phyloP scores from a whole-genome alignment of 2,888 invertebrate genomes.

The Latrodectus elegans region DNA sequence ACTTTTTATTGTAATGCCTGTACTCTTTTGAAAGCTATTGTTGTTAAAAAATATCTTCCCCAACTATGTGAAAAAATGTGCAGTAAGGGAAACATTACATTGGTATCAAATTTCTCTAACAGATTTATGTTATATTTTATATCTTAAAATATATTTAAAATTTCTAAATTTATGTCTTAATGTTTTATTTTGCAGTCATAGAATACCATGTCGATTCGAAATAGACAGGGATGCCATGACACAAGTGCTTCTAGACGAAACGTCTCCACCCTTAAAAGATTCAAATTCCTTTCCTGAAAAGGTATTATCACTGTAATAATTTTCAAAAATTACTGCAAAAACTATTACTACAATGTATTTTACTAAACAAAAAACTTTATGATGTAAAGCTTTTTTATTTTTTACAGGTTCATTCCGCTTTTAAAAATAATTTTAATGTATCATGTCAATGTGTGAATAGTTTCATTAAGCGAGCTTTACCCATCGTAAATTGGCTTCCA shows the following conservation, averaged over 20 bases:
- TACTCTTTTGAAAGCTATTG: too few species aligned
- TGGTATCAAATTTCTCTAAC: too few species aligned
- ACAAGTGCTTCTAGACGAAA: constrained; percentile 54
- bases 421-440: constrained; percentile 30
- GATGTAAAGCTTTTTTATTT: neutral
- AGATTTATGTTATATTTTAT: too few species aligned
- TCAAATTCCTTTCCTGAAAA: constrained; percentile 38
- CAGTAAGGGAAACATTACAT: too few species aligned
- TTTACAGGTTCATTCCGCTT: constrained; percentile 37
- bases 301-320: constrained; percentile 3
- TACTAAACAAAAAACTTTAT: too few species aligned
- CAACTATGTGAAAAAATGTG: too few species aligned
- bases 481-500: constrained; percentile 74
- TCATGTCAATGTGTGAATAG: constrained; percentile 44
- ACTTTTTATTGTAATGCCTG: too few species aligned
- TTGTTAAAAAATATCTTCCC: too few species aligned
- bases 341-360: neutral
- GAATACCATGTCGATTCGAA: constrained; percentile 51
- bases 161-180: too few species aligned
- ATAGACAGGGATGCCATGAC: constrained; percentile 62
- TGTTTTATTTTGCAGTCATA: constrained; percentile 21
- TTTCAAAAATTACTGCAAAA: neutral
- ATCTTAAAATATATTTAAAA: too few species aligned
- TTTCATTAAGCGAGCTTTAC: constrained; percentile 71
- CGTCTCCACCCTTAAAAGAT: constrained; percentile 44